These are phyloP conservation scores for Hanleya hanleyi DNA, from an alignment of 2,888 invertebrate genomes.

Conservation along the genomic window DNA sequence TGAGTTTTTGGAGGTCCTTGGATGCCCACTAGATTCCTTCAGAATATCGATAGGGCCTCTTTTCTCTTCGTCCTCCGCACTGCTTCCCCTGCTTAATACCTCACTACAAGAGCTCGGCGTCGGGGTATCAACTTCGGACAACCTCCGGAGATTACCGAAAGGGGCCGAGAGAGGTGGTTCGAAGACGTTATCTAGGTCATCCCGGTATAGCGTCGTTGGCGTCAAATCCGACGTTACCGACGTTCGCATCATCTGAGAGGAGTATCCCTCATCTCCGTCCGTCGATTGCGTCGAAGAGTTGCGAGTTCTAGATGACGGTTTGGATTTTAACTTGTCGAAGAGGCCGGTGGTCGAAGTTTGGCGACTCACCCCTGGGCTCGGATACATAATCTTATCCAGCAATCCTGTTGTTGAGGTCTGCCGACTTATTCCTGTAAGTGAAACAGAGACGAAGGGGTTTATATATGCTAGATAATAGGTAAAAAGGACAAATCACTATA, in stretches of 20 bases:
- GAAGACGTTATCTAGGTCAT: background rate
- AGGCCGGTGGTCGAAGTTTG: slow-evolving; percentile 26
- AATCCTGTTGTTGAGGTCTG: slow-evolving; percentile 6
- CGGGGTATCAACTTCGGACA: slow-evolving; percentile 5
- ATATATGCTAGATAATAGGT: too few relatives aligned
- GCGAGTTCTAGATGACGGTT: background rate
- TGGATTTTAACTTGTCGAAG: background rate
- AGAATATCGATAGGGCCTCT: background rate
- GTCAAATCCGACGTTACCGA: background rate
- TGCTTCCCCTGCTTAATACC: background rate
- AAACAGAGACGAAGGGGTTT: too few relatives aligned
- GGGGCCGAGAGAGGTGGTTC: background rate
- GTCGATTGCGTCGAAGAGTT: background rate
- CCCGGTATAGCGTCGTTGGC: background rate
- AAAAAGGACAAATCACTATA: too few relatives aligned
- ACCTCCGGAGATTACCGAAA: background rate
- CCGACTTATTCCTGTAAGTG: slow-evolving; percentile 7
- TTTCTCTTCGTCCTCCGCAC: background rate
- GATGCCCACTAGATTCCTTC: too few relatives aligned
- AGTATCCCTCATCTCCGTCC: slow-evolving; percentile 1
- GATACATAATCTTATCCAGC: background rate
- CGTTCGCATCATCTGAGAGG: background rate
- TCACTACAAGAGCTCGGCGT: background rate
- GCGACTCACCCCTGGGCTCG: slow-evolving; percentile 16
- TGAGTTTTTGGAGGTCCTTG: too few relatives aligned